Percentiles rank a stretch among this genome's conserved stretches.
Evolutionary conservation across 2,797 vertebrate genomes (phyloP).

Genomic region (Oreochromis mossambicus): DNA sequence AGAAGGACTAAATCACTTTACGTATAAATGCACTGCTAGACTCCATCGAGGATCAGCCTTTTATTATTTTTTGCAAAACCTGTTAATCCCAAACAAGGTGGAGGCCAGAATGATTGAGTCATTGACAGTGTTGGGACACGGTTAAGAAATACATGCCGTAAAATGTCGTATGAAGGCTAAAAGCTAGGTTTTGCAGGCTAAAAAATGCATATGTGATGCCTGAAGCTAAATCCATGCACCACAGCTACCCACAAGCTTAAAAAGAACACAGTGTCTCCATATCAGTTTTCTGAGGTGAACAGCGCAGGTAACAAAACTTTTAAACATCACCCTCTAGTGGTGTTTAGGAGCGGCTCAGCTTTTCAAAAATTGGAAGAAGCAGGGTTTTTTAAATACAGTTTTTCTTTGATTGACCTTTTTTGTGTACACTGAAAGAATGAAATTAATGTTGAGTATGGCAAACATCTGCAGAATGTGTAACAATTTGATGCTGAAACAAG

Average conservation of each 20-base stretch:
- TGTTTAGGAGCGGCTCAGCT: background rate
- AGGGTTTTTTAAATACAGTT: background rate
- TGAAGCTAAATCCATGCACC: background rate
- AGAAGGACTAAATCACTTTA: background rate
- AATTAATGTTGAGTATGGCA: background rate
- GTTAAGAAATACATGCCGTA: background rate
- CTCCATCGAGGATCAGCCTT: background rate
- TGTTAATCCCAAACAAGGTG: background rate
- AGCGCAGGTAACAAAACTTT: background rate
- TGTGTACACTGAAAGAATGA: background rate
- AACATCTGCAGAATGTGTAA: background rate
- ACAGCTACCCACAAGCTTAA: conserved; percentile 12
- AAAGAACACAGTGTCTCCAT: conserved; percentile 61
- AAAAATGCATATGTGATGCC: background rate
- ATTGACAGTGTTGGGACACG: background rate
- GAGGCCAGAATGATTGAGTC: background rate
- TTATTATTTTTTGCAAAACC: background rate
- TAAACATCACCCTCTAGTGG: conserved; percentile 55
- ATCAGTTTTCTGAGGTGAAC: background rate
- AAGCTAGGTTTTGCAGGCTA: background rate
- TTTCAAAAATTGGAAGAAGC: background rate
- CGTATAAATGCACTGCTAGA: background rate
- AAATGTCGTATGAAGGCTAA: background rate
- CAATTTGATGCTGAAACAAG: background rate
- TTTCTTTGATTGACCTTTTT: background rate